Evolutionary conservation across 2,888 invertebrate genomes (phyloP), one percentile per base, ranked within the genome.

Genomic region (Rhorus exstirpatorius): DNA sequence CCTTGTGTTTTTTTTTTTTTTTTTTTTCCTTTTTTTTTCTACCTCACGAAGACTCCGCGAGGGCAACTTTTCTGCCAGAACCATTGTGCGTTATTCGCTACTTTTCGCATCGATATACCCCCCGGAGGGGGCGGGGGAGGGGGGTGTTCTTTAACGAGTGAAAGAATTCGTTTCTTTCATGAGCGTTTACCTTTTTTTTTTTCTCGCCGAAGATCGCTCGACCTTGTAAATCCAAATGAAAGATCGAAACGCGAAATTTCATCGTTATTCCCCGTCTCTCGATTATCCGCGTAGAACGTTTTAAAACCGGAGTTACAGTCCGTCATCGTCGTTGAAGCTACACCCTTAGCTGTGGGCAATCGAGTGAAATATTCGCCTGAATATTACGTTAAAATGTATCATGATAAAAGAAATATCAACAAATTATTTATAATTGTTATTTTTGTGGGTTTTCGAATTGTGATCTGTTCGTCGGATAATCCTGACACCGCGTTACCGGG

Each of bases 141-240:
- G n/a, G n/a, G n/a, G n/a, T n/a, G n/a, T n/a, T n/a, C n/a, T n/a
- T n/a, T 44, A 67, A 10, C 58, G 65, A 60, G 58, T 31, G 81
- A 81, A 74, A 68, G 41, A 78, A 74, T 55, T 68, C 38, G 68
- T 70, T 6, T 74, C 31, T 38, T 41, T 41, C 72, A 38, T 4
- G 51, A 49, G 41, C 74, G 78, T 70, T 79, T 61, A 41, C 79
- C 81, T 63, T n/a, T n/a, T n/a, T n/a, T n/a, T n/a, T n/a, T n/a
- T n/a, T n/a, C n/a, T 46, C 46, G 31, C 61, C 63, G 38, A 26
- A 19, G 12, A 31, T 55, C 51, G 63, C 74, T 75, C 75, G 74
- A 51, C 81, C 78, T 78, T 74, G 81, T 55, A 49, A 49, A 17
- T 71, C 68, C 74, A 63, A 78, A 78, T 78, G 63, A 67, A 81